Evolutionary conservation across 53 echinoderm and acorn worm species (phyloP).

Genomic region (Stichopus horrens): DNA sequence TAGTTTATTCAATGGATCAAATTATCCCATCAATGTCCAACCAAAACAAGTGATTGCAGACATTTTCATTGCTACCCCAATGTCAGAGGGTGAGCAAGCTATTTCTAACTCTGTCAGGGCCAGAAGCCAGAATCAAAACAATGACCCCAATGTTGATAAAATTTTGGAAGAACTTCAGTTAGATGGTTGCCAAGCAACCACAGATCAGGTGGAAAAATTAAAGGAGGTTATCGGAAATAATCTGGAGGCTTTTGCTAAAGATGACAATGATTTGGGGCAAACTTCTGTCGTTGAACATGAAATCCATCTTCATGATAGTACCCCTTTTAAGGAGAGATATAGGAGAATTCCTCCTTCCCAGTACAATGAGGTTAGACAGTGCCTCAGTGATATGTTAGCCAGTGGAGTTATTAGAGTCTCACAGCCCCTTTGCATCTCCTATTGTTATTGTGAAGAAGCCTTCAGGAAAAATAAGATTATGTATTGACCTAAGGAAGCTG

Average conservation of each 20-base stretch:
- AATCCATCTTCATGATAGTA: conserved; percentile 47
- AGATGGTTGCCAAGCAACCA: not conserved
- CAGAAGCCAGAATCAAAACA: too few species aligned
- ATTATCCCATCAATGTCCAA: not conserved
- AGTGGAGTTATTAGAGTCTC: conserved; percentile 53
- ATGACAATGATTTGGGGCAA: conserved; percentile 42
- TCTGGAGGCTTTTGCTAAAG: not conserved
- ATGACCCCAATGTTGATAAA: not conserved
- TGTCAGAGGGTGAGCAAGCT: too few species aligned
- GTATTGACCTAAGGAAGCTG: conserved; percentile 48
- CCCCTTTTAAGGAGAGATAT: conserved; percentile 49
- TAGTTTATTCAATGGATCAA: conserved; percentile 10
- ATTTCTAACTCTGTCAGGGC: too few species aligned
- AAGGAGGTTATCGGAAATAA: not conserved
- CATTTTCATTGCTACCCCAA: not conserved
- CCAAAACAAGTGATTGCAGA: not conserved
- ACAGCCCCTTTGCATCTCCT: conserved; percentile 56
- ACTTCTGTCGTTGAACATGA: conserved; percentile 33
- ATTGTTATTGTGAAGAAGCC: conserved; percentile 54
- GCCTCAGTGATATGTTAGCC: conserved; percentile 41
- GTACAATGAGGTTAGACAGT: conserved; percentile 52
- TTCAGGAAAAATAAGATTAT: conserved; percentile 47
- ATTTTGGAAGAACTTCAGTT: not conserved
- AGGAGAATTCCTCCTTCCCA: conserved; percentile 50
- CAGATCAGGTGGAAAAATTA: not conserved